Base-by-base conservation (phyloP, 2,888 invertebrate species). In the Mythimna ferrago region DNA sequence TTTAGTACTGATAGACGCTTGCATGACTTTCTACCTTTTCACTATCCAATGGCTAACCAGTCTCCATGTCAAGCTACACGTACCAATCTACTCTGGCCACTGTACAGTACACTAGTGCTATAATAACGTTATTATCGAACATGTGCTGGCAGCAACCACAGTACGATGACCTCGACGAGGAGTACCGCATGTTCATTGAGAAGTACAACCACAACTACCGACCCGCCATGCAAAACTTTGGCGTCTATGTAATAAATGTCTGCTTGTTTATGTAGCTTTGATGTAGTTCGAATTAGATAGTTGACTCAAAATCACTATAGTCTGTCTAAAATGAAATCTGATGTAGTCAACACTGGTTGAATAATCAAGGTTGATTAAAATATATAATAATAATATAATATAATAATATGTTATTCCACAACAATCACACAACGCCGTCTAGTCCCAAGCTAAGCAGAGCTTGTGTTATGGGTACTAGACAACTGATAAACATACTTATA, bases 131-230 rank as follows among this genome's bases (percentile, higher is more conserved):
- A 57, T 58, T 48, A 3, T 66, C 16, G 32, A 38, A 38, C 51
- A 16, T 65, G 66, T 60, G 35, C 26, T 54, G 51, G 54, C 41
- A 94, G 92, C 91, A 84, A 82, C 83, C 87, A 6, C 94, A 94
- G 66, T 91, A 91, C 85, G 95, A 95, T 63, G 94, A 91, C 3
- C 78, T 96, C 38, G 95, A 96, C 81, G 95, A 95, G 65, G 95
- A 95, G 78, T 96, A 95, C 83, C 86, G 94, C n/a, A 92, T 91
- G 92, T 95, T 95, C 84, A 86, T 92, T 2, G 94, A 95, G 87
- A 94, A 94, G 74, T 95, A 94, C 86, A 95, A 95, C 82, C 84
- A 91, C 84, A 92, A 94, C 87, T 90, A 94, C 32, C 88, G 94
- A 0, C 94, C 95, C 0, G 81, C 88, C 10, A 90, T 88, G 90